phyloP scores from a whole-genome alignment of 2,797 vertebrate species.

The Phoxinus dragarum region DNA sequence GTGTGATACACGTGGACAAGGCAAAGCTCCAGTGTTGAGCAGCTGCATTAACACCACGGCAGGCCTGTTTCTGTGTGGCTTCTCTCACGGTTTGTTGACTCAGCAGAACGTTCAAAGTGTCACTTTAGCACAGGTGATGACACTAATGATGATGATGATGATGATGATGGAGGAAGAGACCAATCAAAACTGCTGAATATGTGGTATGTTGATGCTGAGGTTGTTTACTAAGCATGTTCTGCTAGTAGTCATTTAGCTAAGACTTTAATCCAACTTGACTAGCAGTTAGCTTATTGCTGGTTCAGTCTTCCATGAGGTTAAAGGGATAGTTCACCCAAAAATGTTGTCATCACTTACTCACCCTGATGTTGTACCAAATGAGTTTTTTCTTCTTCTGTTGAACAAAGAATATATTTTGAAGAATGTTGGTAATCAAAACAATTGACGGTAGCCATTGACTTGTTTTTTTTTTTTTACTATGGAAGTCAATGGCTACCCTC shows the following conservation, averaged over 20 bases:
- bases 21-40: not conserved
- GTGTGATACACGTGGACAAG: not conserved
- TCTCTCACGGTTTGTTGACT: constrained; percentile 47
- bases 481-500: not conserved
- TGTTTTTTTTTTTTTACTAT: too few species aligned
- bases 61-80: constrained; percentile 15
- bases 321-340: not conserved
- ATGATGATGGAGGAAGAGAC: not conserved
- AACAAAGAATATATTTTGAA: too few species aligned
- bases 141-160: not conserved
- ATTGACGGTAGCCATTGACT: too few species aligned
- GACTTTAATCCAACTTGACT: not conserved
- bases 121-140: constrained; percentile 31
- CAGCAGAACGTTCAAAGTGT: constrained; percentile 56
- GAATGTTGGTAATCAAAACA: too few species aligned
- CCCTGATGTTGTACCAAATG: too few species aligned
- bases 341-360: too few species aligned
- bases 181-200: constrained; percentile 35
- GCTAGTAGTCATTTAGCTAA: not conserved
- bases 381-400: too few species aligned
- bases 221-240: not conserved
- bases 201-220: constrained; percentile 3
- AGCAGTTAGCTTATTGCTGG: not conserved
- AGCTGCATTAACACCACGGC: not conserved
- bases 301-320: not conserved